Conservation (phyloP, 2,888 invertebrate genomes). For the Amphimallon solstitiale region DNA sequence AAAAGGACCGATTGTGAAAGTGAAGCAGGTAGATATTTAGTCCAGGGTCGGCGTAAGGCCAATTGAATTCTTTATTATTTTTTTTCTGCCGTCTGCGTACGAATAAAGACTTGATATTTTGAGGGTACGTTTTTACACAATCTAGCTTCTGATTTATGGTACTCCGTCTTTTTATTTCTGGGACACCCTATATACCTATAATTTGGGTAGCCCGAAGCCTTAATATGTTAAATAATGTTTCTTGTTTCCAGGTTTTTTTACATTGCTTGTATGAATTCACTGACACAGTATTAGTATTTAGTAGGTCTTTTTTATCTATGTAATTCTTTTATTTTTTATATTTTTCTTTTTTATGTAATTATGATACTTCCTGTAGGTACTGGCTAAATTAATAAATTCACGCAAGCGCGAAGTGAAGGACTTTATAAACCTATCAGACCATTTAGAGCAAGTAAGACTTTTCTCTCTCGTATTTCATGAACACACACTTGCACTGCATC, state of each 20-base stretch:
- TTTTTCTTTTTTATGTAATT: conserved; percentile 51
- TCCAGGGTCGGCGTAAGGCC: too few species aligned
- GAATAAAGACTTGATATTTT: too few species aligned
- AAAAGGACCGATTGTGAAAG: too few species aligned
- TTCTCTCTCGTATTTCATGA: background rate
- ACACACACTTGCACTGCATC: conserved; percentile 1
- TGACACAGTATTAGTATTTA: conserved; percentile 7
- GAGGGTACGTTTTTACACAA: too few species aligned
- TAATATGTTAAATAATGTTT: background rate
- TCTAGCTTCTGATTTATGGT: too few species aligned
- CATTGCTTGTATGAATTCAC: conserved; percentile 27
- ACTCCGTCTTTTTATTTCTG: too few species aligned
- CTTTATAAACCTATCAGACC: conserved; percentile 79
- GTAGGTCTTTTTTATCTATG: background rate
- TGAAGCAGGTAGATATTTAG: too few species aligned
- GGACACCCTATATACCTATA: too few species aligned
- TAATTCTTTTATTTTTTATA: conserved; percentile 25
- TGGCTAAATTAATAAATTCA: conserved; percentile 78
- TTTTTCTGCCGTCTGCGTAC: too few species aligned
- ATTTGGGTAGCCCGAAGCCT: too few species aligned
- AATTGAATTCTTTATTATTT: too few species aligned
- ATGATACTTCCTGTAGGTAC: conserved; percentile 68
- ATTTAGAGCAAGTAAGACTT: conserved; percentile 84
- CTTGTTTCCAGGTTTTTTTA: background rate
- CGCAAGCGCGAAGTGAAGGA: conserved; percentile 78